These are phyloP conservation scores for Tangara arthus DNA, from an alignment of 2,797 vertebrate genomes.

Conservation along the genomic window DNA sequence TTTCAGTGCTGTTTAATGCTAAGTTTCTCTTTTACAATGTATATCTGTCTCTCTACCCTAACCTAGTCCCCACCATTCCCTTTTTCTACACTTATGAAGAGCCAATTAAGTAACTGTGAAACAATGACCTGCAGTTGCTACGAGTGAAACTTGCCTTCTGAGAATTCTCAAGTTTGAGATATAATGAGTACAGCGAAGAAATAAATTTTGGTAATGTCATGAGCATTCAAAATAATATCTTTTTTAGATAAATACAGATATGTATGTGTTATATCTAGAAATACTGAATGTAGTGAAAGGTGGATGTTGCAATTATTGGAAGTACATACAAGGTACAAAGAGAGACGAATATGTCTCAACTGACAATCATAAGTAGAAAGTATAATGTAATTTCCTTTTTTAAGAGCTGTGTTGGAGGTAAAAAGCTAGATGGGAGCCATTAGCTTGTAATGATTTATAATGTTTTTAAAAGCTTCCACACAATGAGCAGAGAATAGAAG, in stretches of 20 bases:
- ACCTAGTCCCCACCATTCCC: not conserved
- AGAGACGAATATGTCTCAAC: not conserved
- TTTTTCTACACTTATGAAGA: not conserved
- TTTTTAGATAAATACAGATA: not conserved
- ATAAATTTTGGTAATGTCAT: not conserved
- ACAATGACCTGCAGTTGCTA: not conserved
- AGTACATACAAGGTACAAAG: not conserved
- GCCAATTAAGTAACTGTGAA: not conserved
- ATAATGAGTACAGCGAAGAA: not conserved
- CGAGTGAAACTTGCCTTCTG: not conserved
- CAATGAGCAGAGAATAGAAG: not conserved
- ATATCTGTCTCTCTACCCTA: not conserved
- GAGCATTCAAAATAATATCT: not conserved
- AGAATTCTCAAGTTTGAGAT: not conserved
- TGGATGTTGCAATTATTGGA: not conserved
- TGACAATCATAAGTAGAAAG: slow-evolving; percentile 18
- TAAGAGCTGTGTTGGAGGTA: not conserved
- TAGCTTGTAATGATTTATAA: slow-evolving; percentile 48
- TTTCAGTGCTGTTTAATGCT: not conserved
- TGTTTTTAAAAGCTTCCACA: slow-evolving; percentile 24
- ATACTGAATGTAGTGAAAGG: not conserved
- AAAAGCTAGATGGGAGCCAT: slow-evolving; percentile 32
- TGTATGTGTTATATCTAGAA: not conserved
- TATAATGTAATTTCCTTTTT: slow-evolving; percentile 4
- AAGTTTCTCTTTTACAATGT: not conserved